A percentile compares a stretch with the other conserved stretches of the same genome.
Evolutionary conservation across 2,113 vertebrate genomes (phyloP).

Genomic region (Pelecanoides urinatrix): DNA sequence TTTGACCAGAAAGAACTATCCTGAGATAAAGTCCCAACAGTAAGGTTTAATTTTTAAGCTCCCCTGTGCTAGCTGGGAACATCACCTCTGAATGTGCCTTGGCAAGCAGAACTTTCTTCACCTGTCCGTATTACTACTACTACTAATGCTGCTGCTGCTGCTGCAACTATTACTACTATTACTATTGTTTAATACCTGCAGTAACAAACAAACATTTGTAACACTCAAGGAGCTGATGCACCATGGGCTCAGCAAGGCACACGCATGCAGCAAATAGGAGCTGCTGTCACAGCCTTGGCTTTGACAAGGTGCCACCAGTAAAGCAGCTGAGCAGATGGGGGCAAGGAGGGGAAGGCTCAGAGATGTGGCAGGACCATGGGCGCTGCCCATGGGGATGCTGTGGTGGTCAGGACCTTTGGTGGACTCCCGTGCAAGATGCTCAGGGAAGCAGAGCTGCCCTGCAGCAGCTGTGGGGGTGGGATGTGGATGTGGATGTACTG

Average conservation of each 20-base stretch:
- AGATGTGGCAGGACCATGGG: background rate
- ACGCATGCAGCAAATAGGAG: background rate
- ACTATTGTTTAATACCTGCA: background rate
- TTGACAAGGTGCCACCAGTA: background rate
- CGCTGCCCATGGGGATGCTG: background rate
- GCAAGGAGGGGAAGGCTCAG: background rate
- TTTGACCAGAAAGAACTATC: background rate
- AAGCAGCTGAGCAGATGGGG: background rate
- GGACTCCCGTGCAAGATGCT: rapidly evolving
- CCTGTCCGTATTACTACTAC: background rate
- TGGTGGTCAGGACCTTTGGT: background rate
- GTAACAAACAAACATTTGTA: background rate
- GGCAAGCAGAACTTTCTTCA: background rate
- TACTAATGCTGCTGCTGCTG: background rate
- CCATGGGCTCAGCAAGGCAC: rapidly evolving
- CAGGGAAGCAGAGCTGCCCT: background rate
- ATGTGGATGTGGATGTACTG: rapidly evolving
- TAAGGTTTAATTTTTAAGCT: background rate
- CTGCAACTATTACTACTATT: background rate
- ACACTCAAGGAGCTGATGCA: background rate
- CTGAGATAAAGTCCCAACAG: background rate
- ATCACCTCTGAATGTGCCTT: background rate
- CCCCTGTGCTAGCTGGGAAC: background rate
- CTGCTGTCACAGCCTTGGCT: background rate
- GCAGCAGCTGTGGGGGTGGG: background rate